phyloP scores from a whole-genome alignment of 2,888 invertebrate species.

The Tribolium freemani region DNA sequence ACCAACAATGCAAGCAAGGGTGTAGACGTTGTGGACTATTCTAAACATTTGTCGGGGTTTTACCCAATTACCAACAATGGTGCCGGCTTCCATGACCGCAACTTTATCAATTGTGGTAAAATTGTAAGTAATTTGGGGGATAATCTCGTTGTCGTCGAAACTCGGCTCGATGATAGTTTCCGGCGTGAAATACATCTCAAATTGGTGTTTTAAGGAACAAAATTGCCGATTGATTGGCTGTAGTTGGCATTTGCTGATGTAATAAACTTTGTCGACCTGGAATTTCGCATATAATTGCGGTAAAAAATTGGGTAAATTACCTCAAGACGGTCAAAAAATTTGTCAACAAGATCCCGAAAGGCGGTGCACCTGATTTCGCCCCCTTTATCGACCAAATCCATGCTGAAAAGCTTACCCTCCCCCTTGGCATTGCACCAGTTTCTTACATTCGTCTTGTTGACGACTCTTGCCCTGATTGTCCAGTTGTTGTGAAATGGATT shows the following conservation, averaged over 20 bases:
- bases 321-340: slow-evolving; percentile 90
- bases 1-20: too few relatives aligned
- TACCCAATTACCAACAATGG: slow-evolving; percentile 75
- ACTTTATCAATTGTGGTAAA: slow-evolving; percentile 84
- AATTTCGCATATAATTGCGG: not conserved
- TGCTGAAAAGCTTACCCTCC: slow-evolving; percentile 93
- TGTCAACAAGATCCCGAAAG: slow-evolving; percentile 89
- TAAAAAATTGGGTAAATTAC: slow-evolving; percentile 64
- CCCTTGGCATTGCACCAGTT: slow-evolving; percentile 94
- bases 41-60: too few relatives aligned
- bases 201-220: slow-evolving; percentile 88
- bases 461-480: slow-evolving; percentile 92
- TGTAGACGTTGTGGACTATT: too few relatives aligned
- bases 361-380: slow-evolving; percentile 95
- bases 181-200: slow-evolving; percentile 90
- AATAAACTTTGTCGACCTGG: slow-evolving; percentile 84
- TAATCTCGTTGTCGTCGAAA: slow-evolving; percentile 70
- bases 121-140: slow-evolving; percentile 84
- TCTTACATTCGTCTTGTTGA: slow-evolving; percentile 83
- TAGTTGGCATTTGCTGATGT: slow-evolving; percentile 85
- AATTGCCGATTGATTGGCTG: slow-evolving; percentile 96
- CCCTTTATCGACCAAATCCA: slow-evolving; percentile 93
- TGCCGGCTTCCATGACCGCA: slow-evolving; percentile 77
- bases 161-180: slow-evolving; percentile 70
- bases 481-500: slow-evolving; percentile 97